Base-by-base conservation (phyloP, 2,113 vertebrate genomes). In the Puntigrus tetrazona region DNA sequence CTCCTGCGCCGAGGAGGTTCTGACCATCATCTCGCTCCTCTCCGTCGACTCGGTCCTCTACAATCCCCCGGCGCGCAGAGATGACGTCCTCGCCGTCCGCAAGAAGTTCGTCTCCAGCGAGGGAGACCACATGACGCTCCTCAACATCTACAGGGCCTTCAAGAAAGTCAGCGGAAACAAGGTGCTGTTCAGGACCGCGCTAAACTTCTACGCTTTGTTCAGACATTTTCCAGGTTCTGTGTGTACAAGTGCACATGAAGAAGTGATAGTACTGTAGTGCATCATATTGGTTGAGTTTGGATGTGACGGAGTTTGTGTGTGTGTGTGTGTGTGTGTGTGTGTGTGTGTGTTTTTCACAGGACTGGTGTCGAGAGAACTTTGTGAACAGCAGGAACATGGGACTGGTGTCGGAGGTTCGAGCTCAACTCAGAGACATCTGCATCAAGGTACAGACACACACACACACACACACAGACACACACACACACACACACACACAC, bases 361-460 rank as follows among this genome's bases (percentile, higher is more conserved):
- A 96, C 13, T 99, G 98, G 98, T 99, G 97, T 92, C 95, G 93
- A 82, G 97, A 99, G 86, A 98, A 99, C 91, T 99, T 98, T 73
- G 94, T 99, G 84, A 98, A 98, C 50, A 90, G 93, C 92, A 96
- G 96, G 88, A 99, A 99, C 90, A 97, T 99, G 98, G 89, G 92
- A 80, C 92, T 99, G 43, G 97, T 96, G 82, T 95, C 93, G 3
- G 97, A 98, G 0, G 94, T 99, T 78, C 95, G 96, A 92, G 93
- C 95, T 14, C 98, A 99, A 86, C 96, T 99, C 65, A 92, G 94
- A 89, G 97, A 98, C 78, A 97, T 99, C 89, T 99, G 97, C 88
- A 82, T 97, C 22, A 99, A 98, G 98, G 98, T 99, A 97, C 34
- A 69, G 25, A 65, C 27, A 27, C 72, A 59, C 2, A 47, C 55